Conservation (phyloP, 2,797 vertebrate genomes). For the Sebastes trivittatus region DNA sequence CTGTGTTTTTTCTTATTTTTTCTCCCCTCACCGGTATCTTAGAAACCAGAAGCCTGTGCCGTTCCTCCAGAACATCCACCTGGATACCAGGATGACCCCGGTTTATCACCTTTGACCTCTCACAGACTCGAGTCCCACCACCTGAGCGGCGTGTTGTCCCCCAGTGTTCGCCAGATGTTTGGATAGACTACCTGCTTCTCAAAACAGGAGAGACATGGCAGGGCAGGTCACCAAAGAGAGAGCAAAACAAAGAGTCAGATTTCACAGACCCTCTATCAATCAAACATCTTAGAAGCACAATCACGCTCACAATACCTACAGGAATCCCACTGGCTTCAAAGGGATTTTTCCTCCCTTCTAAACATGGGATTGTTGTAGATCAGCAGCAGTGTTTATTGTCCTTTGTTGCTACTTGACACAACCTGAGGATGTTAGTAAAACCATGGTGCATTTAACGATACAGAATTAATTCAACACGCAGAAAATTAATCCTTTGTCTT, state of each 20-base stretch:
- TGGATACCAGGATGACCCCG: conserved; percentile 60
- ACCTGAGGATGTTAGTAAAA: conserved; percentile 48
- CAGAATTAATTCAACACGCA: conserved; percentile 31
- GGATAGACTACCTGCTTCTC: conserved; percentile 69
- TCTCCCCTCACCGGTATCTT: not conserved
- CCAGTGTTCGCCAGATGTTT: conserved; percentile 66
- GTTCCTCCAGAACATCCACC: conserved; percentile 54
- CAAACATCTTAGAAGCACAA: conserved; percentile 75
- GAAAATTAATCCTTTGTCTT: conserved; percentile 65
- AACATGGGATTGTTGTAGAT: conserved; percentile 57
- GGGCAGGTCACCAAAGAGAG: conserved; percentile 72
- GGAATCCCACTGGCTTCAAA: conserved; percentile 73
- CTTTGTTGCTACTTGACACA: conserved; percentile 64
- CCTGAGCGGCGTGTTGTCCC: conserved; percentile 52
- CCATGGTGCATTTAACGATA: conserved; percentile 13
- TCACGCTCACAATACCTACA: conserved; percentile 57
- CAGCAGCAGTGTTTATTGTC: conserved; percentile 55
- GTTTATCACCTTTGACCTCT: conserved; percentile 67
- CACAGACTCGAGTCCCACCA: conserved; percentile 40
- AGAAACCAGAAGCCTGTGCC: conserved; percentile 2
- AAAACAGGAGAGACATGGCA: conserved; percentile 74
- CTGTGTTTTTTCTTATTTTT: not conserved
- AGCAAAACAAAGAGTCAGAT: conserved; percentile 79
- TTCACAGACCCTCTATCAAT: conserved; percentile 82
- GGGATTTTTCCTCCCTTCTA: conserved; percentile 54